These are phyloP conservation scores for Pandion haliaetus DNA, from an alignment of 2,113 vertebrate species.

Conservation along the genomic window DNA sequence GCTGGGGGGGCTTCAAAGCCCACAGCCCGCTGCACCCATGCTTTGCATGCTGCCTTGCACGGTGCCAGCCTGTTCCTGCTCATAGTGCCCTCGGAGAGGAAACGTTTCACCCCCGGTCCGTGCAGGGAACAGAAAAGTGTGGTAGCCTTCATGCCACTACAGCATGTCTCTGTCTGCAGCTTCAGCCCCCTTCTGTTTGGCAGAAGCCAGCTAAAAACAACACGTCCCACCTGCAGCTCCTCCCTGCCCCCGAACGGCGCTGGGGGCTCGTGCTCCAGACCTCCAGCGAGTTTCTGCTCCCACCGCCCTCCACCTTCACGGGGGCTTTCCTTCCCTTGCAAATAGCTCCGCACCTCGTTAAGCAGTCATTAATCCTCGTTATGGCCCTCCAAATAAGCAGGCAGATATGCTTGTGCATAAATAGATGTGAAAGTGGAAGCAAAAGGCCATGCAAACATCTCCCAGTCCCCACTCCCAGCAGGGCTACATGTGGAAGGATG, in stretches of 20 bases:
- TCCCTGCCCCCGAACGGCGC: accelerated
- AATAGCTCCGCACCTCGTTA: not conserved
- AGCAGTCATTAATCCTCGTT: not conserved
- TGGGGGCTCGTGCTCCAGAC: not conserved
- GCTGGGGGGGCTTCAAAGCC: not conserved
- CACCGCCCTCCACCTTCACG: not conserved
- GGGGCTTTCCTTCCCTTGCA: not conserved
- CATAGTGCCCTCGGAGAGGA: not conserved
- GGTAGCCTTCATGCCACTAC: not conserved
- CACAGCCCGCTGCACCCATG: not conserved
- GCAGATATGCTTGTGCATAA: not conserved
- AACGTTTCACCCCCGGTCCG: accelerated
- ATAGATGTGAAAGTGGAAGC: accelerated
- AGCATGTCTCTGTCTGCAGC: accelerated
- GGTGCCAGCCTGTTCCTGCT: accelerated
- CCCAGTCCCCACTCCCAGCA: accelerated
- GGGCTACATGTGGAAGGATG: accelerated
- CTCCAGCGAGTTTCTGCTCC: not conserved
- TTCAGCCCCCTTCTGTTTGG: not conserved
- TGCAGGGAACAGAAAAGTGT: not conserved
- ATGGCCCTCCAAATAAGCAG: not conserved
- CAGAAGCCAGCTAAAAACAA: not conserved
- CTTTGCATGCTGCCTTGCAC: not conserved
- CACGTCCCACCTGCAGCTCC: not conserved
- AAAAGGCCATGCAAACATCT: accelerated